A percentile compares a stretch with the other conserved stretches of the same genome.
These are phyloP conservation scores for Myzus persicae DNA, from an alignment of 1,140 invertebrate species.

Conservation along the genomic window DNA sequence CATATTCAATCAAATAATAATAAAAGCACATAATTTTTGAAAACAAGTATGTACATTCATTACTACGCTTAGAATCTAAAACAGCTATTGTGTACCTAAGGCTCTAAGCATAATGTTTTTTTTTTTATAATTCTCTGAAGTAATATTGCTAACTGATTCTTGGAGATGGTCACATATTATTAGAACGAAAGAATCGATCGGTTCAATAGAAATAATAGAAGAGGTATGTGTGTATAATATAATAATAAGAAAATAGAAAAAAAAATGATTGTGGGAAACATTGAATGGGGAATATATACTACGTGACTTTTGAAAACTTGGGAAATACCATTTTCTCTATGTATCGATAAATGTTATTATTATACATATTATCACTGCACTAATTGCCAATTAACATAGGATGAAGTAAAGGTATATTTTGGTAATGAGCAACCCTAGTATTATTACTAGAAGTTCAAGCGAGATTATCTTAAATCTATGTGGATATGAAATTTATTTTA, in stretches of 20 bases:
- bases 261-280: neutral
- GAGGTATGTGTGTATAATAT: neutral
- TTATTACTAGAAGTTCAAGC: neutral
- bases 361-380: neutral
- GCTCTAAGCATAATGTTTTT: neutral
- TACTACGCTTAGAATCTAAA: neutral
- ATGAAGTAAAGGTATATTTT: neutral
- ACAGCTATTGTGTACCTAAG: neutral
- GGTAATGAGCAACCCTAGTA: slow-evolving; percentile 9
- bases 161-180: neutral
- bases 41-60: neutral
- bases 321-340: neutral
- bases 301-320: slow-evolving; percentile 1
- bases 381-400: slow-evolving; percentile 8
- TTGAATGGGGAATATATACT: neutral
- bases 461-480: neutral
- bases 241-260: neutral
- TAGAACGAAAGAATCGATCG: neutral
- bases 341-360: neutral
- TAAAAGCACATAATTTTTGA: neutral
- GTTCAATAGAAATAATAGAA: neutral
- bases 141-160: neutral
- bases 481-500: neutral
- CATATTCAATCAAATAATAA: neutral
- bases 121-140: neutral